phyloP scores from a whole-genome alignment of 1,140 invertebrate species.

The Brachionus rotundiformis region DNA sequence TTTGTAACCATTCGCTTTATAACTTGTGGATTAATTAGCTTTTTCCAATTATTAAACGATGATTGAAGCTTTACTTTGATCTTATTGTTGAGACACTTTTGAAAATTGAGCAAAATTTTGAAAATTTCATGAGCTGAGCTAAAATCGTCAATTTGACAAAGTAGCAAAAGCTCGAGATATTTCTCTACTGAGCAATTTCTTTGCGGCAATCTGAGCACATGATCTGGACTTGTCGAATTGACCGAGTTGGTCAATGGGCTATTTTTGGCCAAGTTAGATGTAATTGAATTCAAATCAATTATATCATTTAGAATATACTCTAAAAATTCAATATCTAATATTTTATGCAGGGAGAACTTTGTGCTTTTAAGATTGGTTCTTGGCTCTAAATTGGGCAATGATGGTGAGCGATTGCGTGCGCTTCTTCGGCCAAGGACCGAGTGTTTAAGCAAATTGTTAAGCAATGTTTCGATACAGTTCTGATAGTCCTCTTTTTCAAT shows the following conservation, averaged over 20 bases:
- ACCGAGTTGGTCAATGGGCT: background rate
- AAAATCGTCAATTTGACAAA: constrained; percentile 16
- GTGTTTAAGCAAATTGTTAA: background rate
- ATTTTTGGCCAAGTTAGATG: background rate
- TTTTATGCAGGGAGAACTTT: background rate
- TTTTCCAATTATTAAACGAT: background rate
- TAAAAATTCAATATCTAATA: constrained; percentile 22
- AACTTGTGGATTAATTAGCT: background rate
- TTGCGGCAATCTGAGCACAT: background rate
- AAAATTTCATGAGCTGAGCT: background rate
- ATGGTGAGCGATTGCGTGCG: background rate
- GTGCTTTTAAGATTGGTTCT: background rate
- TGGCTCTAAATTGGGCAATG: background rate
- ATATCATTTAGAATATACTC: constrained; percentile 15
- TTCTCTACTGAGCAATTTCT: background rate
- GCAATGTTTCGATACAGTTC: constrained; percentile 1
- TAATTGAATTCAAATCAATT: background rate
- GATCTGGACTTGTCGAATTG: background rate
- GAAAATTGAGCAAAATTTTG: background rate
- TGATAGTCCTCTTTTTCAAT: background rate
- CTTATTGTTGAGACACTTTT: constrained; percentile 12
- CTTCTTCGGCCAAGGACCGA: background rate
- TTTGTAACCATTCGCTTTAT: background rate
- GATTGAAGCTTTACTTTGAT: background rate
- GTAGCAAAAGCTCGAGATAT: background rate